Evolutionary conservation across 2,888 invertebrate genomes (phyloP).

Genomic region (Euzetes globulus): DNA sequence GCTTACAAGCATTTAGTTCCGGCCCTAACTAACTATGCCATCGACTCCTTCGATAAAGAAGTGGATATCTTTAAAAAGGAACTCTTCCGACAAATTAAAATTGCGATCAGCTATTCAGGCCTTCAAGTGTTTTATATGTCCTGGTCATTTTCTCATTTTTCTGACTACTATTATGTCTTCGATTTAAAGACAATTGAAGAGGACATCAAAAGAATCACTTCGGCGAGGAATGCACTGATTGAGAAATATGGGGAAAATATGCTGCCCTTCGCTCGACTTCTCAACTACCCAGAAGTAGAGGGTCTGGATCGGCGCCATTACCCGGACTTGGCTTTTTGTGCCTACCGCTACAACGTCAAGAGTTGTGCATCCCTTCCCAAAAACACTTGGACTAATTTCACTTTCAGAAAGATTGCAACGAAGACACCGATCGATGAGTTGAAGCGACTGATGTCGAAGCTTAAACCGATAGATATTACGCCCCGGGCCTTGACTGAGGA

Average conservation of each 20-base stretch:
- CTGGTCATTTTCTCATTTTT: neutral
- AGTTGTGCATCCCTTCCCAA: too few relatives aligned
- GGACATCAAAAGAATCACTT: neutral
- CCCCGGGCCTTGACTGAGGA: too few relatives aligned
- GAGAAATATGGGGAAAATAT: neutral
- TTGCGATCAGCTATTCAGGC: neutral
- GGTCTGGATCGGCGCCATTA: neutral
- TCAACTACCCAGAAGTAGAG: neutral
- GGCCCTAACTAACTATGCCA: neutral
- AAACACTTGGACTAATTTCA: neutral
- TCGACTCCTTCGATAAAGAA: neutral
- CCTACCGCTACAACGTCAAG: neutral
- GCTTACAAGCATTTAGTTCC: neutral
- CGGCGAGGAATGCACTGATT: neutral
- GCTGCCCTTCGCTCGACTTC: neutral
- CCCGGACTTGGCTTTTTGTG: constrained; percentile 7
- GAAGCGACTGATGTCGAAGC: too few relatives aligned
- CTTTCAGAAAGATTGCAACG: neutral
- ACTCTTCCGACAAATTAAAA: neutral
- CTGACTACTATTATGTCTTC: neutral
- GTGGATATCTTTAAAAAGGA: neutral
- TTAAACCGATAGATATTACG: too few relatives aligned
- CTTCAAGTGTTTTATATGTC: neutral
- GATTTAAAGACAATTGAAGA: neutral
- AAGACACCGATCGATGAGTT: neutral